phyloP scores from a whole-genome alignment of 2,113 vertebrate genomes.

The Misgurnus mizolepis region DNA sequence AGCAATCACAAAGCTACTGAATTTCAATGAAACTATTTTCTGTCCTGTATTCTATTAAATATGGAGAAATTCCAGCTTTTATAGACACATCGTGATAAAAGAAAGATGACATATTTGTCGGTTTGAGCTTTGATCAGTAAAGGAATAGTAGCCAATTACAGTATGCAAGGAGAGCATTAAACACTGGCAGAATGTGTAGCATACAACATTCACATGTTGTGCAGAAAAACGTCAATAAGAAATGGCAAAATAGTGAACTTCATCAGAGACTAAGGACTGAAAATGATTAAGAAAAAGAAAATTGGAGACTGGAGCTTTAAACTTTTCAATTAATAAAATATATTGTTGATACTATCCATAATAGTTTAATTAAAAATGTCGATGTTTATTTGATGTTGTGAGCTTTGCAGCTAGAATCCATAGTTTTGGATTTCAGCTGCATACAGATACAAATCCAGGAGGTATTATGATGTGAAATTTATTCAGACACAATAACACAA shows the following conservation, averaged over 20 bases:
- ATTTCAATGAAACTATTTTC: conserved; percentile 18
- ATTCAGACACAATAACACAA: conserved; percentile 18
- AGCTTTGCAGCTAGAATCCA: conserved; percentile 1
- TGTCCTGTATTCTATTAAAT: neutral
- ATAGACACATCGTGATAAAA: no score
- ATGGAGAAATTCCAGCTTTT: neutral
- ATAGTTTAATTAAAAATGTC: neutral
- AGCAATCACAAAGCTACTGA: conserved; percentile 5
- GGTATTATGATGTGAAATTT: conserved; percentile 31
- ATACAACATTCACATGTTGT: no score
- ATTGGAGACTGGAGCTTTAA: no score
- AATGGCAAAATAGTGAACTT: no score
- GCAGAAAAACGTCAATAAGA: no score
- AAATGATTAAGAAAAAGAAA: no score
- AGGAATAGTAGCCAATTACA: neutral
- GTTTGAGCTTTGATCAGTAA: neutral
- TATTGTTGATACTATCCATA: neutral
- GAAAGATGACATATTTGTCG: neutral
- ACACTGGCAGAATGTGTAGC: no score
- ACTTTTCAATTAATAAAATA: no score
- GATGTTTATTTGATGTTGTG: conserved; percentile 18
- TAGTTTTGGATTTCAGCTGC: conserved; percentile 27
- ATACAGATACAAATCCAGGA: conserved; percentile 17
- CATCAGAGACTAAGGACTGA: no score
- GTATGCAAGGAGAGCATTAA: neutral